phyloP scores from a whole-genome alignment of 2,113 vertebrate species.

The Podarcis cretensis region DNA sequence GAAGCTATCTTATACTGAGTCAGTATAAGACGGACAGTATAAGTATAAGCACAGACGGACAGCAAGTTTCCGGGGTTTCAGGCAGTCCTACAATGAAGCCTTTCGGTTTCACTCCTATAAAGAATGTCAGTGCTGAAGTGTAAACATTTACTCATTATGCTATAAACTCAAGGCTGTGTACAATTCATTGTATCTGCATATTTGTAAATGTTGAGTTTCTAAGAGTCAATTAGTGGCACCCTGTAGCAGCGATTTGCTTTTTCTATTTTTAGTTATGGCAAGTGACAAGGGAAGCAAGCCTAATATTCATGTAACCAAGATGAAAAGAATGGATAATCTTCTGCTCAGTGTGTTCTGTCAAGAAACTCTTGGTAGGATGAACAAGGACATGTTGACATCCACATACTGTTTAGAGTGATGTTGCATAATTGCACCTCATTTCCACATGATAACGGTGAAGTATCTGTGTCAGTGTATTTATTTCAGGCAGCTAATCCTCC shows the following conservation, averaged over 20 bases:
- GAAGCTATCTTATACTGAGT: no score
- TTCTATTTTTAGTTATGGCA: not conserved
- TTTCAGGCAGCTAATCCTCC: not conserved
- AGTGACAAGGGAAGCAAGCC: slow-evolving; percentile 21
- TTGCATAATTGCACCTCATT: not conserved
- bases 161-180: slow-evolving; percentile 29
- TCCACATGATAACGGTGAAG: slow-evolving; percentile 25
- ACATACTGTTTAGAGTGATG: not conserved
- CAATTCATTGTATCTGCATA: not conserved
- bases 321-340: not conserved
- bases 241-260: slow-evolving; percentile 15
- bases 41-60: no score
- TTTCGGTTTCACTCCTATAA: not conserved
- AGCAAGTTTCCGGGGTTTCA: not conserved
- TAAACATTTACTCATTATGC: not conserved
- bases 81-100: not conserved
- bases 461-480: not conserved
- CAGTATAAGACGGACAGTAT: no score
- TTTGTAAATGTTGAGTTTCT: slow-evolving; percentile 29
- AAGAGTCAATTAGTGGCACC: slow-evolving; percentile 15
- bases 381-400: slow-evolving; percentile 8
- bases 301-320: slow-evolving; percentile 4
- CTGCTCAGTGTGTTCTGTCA: slow-evolving; percentile 18
- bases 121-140: not conserved
- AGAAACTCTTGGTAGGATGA: not conserved